Evolutionary conservation across 2,113 vertebrate genomes (phyloP).

Genomic region (Cyanoramphus novaezelandiae): DNA sequence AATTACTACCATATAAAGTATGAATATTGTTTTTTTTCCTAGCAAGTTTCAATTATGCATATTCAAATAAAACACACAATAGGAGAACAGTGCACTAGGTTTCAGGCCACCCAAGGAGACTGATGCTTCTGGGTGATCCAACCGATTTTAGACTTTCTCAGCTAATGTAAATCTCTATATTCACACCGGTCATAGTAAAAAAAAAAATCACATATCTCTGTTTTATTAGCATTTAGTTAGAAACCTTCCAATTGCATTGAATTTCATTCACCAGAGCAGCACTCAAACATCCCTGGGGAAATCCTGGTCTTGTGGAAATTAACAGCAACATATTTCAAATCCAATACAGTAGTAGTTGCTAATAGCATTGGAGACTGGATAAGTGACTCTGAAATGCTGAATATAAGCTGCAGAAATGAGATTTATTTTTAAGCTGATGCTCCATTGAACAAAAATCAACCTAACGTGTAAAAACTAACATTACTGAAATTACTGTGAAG

Average conservation of each 20-base stretch:
- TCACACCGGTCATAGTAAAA: background rate
- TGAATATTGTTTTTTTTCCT: background rate
- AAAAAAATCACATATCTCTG: background rate
- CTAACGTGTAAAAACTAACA: background rate
- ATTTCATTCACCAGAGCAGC: background rate
- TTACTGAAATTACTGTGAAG: background rate
- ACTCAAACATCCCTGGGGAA: background rate
- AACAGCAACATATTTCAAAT: background rate
- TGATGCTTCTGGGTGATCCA: background rate
- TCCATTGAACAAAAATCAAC: background rate
- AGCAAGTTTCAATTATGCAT: background rate
- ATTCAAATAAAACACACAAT: background rate
- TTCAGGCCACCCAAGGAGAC: background rate
- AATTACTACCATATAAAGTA: background rate
- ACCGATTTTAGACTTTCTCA: background rate
- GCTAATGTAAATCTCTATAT: background rate
- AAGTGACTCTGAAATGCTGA: background rate
- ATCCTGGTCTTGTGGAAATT: background rate
- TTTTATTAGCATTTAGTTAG: background rate
- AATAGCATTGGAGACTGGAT: background rate
- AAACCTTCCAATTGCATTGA: background rate
- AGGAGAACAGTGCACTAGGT: background rate
- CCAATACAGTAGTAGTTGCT: background rate
- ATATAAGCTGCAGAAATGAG: background rate
- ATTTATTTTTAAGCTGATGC: background rate